Evolutionary conservation across 1,140 invertebrate species (phyloP).

Genomic region (Saccostrea cuccullata): DNA sequence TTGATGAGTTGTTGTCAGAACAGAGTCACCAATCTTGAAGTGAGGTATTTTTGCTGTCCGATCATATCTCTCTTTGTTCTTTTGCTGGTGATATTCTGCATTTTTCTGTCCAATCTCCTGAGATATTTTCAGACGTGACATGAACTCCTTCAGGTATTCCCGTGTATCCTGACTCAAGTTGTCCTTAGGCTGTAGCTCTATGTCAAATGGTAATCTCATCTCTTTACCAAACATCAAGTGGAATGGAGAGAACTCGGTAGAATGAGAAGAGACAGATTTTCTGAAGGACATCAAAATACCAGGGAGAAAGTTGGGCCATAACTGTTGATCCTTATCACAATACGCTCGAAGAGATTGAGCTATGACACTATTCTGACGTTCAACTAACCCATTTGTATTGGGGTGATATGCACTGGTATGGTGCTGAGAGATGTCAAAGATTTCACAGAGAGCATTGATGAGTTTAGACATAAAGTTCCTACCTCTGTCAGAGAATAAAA

Average conservation of each 20-base stretch:
- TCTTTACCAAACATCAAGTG: constrained; percentile 52
- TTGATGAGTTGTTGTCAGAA: constrained; percentile 16
- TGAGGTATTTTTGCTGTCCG: background rate
- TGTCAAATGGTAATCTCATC: constrained; percentile 56
- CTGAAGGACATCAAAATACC: constrained; percentile 43
- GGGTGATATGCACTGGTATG: constrained; percentile 46
- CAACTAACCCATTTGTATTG: constrained; percentile 27
- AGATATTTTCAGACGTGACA: background rate
- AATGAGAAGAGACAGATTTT: constrained; percentile 50
- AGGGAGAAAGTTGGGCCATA: background rate
- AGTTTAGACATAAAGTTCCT: constrained; percentile 57
- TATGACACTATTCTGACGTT: too few relatives aligned
- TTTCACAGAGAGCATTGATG: constrained; percentile 58
- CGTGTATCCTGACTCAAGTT: background rate
- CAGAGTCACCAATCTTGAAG: background rate
- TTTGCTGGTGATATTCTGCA: background rate
- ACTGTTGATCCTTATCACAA: too few relatives aligned
- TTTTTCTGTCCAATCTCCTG: constrained; percentile 52
- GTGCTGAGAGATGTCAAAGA: constrained; percentile 55
- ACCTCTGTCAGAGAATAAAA: constrained; percentile 55
- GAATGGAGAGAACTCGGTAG: constrained; percentile 53
- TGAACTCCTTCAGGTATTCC: background rate
- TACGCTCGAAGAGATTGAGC: background rate
- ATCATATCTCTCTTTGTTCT: background rate
- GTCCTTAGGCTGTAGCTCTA: background rate